Evolutionary conservation across 2,888 invertebrate species (phyloP).

Genomic region (Eilema griseolum): DNA sequence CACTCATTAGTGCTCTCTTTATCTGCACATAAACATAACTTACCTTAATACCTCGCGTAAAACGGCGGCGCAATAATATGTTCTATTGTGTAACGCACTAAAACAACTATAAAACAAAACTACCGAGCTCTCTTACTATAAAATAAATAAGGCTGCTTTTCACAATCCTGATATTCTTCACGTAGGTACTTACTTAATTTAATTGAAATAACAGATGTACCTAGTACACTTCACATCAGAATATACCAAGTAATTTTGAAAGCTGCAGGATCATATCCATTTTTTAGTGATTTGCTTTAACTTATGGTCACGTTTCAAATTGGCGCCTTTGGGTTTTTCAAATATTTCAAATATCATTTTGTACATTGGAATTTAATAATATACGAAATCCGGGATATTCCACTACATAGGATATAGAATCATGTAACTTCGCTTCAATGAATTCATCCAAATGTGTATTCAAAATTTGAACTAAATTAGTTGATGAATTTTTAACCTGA

Average conservation of each 20-base stretch:
- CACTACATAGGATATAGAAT: too few species aligned
- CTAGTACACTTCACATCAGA: not conserved
- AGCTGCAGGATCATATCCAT: too few species aligned
- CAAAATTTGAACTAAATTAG: too few species aligned
- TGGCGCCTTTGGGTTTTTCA: too few species aligned
- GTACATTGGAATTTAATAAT: too few species aligned
- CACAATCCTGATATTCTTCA: not conserved
- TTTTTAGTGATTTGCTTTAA: too few species aligned
- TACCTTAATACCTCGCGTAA: constrained; percentile 4
- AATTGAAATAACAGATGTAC: too few species aligned
- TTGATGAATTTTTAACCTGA: not conserved
- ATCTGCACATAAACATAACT: constrained; percentile 2
- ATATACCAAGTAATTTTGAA: not conserved
- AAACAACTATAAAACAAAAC: constrained; percentile 8
- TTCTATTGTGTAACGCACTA: constrained; percentile 22
- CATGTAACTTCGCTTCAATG: too few species aligned
- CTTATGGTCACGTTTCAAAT: too few species aligned
- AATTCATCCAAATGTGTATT: too few species aligned
- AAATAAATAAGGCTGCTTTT: not conserved
- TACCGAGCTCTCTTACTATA: constrained; percentile 10
- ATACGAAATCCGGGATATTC: too few species aligned
- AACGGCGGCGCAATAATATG: not conserved
- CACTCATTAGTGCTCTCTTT: not conserved
- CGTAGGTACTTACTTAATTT: not conserved
- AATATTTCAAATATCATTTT: too few species aligned